A percentile compares a stretch with the other conserved stretches of the same genome.
Conservation (phyloP, 1,140 invertebrate genomes). For the Anastrepha ludens region DNA sequence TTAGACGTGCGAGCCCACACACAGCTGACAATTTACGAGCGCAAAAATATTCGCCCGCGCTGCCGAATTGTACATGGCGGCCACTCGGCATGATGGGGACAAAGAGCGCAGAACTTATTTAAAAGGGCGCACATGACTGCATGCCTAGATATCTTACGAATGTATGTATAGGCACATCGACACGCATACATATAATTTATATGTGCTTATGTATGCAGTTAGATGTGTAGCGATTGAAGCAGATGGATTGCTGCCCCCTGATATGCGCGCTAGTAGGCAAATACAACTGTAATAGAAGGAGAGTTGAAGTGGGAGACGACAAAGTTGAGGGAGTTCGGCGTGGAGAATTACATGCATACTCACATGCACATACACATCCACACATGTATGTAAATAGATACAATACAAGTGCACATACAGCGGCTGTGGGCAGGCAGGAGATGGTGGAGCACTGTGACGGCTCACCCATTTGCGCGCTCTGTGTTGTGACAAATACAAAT, state of each 20-base stretch:
- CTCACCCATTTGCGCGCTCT: slow-evolving; percentile 11
- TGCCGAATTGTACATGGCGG: neutral
- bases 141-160: neutral
- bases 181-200: neutral
- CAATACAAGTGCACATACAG: neutral
- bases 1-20: slow-evolving; percentile 43
- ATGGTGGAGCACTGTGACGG: neutral
- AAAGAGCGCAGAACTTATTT: neutral
- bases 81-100: neutral
- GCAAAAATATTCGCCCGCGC: slow-evolving; percentile 37
- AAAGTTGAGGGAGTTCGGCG: neutral
- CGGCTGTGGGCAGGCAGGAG: neutral
- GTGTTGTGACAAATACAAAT: neutral
- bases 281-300: neutral
- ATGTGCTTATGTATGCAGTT: neutral
- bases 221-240: neutral
- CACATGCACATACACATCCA: neutral
- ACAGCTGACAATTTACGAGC: slow-evolving; percentile 43
- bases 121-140: slow-evolving; percentile 29
- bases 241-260: slow-evolving; percentile 14
- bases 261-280: neutral
- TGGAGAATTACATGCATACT: neutral
- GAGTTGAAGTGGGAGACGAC: too few relatives aligned
- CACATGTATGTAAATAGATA: neutral
- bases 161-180: neutral